phyloP scores from a whole-genome alignment of 2,797 vertebrate genomes.

The Amblyraja radiata region DNA sequence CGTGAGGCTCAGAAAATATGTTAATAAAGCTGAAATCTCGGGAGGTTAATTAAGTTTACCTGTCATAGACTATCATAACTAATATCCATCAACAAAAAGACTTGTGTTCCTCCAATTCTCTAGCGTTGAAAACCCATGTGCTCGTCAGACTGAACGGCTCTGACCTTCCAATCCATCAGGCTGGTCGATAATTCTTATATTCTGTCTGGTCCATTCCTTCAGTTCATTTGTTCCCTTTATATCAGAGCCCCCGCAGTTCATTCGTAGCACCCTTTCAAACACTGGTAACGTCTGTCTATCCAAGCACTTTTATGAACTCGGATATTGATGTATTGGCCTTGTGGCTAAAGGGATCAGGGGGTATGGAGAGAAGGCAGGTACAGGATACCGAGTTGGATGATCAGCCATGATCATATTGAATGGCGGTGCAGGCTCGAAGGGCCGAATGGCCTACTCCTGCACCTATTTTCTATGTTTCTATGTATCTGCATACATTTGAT shows the following conservation, averaged over 20 bases:
- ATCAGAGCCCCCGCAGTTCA: background rate
- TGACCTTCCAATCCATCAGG: conserved; percentile 18
- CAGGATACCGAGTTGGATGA: no score
- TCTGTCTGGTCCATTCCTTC: background rate
- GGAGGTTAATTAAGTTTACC: background rate
- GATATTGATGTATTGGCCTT: background rate
- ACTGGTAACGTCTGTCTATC: background rate
- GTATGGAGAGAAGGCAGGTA: no score
- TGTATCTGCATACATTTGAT: background rate
- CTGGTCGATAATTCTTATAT: conserved; percentile 10
- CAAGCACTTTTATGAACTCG: background rate
- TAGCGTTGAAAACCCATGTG: no score
- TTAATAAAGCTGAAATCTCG: background rate
- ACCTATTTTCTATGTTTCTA: no score
- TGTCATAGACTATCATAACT: background rate
- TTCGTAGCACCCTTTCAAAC: background rate
- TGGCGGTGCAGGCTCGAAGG: no score
- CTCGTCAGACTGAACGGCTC: background rate
- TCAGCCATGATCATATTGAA: no score
- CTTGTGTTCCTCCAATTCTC: background rate
- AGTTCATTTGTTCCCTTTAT: background rate
- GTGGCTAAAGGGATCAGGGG: no score
- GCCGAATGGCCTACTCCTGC: no score
- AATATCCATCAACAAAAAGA: background rate
- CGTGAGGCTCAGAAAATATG: background rate